These are phyloP conservation scores for Danio albolineatus DNA, from an alignment of 2,797 vertebrate genomes.

Conservation along the genomic window DNA sequence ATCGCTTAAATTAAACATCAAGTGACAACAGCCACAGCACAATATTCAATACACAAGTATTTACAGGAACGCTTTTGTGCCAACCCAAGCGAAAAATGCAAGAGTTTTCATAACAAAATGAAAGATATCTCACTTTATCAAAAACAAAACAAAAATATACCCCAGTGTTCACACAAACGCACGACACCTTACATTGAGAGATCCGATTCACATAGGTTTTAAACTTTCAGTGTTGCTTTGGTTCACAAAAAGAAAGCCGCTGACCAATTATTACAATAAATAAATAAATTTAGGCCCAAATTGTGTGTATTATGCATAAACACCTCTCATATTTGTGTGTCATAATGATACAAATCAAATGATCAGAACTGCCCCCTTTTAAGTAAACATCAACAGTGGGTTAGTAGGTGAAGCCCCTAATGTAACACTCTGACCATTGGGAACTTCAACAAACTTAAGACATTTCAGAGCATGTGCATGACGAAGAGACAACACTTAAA, in stretches of 20 bases:
- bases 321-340: constrained; percentile 3
- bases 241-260: background rate
- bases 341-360: background rate
- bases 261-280: background rate
- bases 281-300: background rate
- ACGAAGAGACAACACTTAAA: constrained; percentile 23
- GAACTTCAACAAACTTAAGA: constrained; percentile 6
- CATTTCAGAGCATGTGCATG: background rate
- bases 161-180: constrained; percentile 9
- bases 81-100: constrained; percentile 57
- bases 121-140: background rate
- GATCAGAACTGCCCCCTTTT: constrained; percentile 3
- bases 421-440: background rate
- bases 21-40: constrained; percentile 64
- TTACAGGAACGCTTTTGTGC: constrained; percentile 53
- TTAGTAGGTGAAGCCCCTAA: constrained; percentile 15
- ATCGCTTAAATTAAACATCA: constrained; percentile 73
- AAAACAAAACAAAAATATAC: constrained; percentile 27
- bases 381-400: constrained; percentile 13
- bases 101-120: constrained; percentile 52
- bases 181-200: background rate
- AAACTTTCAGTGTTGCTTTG: background rate
- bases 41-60: constrained; percentile 64
- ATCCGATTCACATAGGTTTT: background rate
- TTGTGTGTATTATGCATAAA: background rate